Evolutionary conservation across 2,888 invertebrate species (phyloP), one percentile per base, ranked within the genome.

Genomic region (Bombyx huttoni): DNA sequence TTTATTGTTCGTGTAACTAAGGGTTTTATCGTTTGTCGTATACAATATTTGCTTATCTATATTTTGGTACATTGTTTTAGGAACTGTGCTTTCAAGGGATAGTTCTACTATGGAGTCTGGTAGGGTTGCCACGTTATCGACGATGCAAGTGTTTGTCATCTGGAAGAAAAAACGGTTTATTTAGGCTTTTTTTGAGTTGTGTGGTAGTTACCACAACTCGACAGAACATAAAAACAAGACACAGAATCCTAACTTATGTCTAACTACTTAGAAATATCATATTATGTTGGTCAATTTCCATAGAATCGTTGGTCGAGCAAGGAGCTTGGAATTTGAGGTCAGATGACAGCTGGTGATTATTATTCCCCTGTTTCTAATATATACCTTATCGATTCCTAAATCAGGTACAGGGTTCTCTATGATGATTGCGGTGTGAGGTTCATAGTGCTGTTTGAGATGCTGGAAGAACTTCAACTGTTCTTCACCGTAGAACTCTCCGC

Each of bases 391-490:
- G 7, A 82, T 89, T 45, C 70, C 74, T 0, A 87, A 60, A 34
- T 86, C 84, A 0, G 78, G 61, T n/a, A 85, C 86, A 0, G 77
- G 86, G 68, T 80, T 81, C 58, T 86, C 86, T 0, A 86, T 82
- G 56, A 86, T 84, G 54, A 84, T 79, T 52, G 75, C 64, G 48
- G 64, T 62, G 49, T 84, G 86, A 0, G 93, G 93, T 72, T 95
- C 95, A 75, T 95, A 95, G 70, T 94, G 94, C 54, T 91, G 90
- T 78, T 95, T 96, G 8, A 97, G 87, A 71, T 97, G 96, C 53
- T 94, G 94, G 79, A 94, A 96, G 83, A 96, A 96, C 68, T 92
- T 92, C 13, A 96, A 78, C 71, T 97, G 96, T 56, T 94, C 93
- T 35, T 91, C 87, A 8, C 86, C 91, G 68, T 93, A 94, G 59